Evolutionary conservation across 2,113 vertebrate species (phyloP), one percentile per base, ranked within the genome.

Genomic region (Oenanthe melanoleuca): DNA sequence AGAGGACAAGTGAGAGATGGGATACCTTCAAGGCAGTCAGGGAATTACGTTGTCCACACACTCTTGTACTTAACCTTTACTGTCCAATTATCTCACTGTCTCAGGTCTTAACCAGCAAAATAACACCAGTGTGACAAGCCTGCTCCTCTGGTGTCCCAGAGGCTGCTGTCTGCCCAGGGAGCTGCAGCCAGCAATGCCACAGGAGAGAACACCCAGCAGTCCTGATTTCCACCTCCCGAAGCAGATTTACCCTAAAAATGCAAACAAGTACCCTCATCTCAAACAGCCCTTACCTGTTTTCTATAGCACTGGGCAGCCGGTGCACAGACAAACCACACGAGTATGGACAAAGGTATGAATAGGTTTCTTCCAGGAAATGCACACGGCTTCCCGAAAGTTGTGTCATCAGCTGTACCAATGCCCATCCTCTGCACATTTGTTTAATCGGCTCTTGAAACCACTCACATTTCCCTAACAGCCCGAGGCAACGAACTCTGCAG

Each of bases 241-340:
- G 64, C 9, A 74, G 44, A 71, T 44, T 55, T 64, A 37, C 61
- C 8, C 57, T 10, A 42, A 37, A 71, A 79, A 33, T 17, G 15
- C 61, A 29, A 94, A 49, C 28, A 37, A 28, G 37, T 4, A n/a
- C 11, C 59, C 53, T 50, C 31, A 71, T 26, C 34, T 59, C 4
- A 0, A 45, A 33, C 28, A 86, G 47, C 16, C 38, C 70, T 53
- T 57, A 88, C 63, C 81, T 15, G 20, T 26, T 31, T 89, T 63
- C 45, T 40, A 3, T 1, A 53, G 49, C 0, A 9, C 70, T 57
- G 0, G 1, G 23, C 25, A 86, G 80, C 29, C 4, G 2, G 38
- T 6, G 38, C 15, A 31, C 59, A 50, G 29, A 42, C 25, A 78
- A 81, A 84, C 26, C 21, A 47, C 4, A 0, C 1, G 38, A 72